phyloP scores from a whole-genome alignment of 2,888 invertebrate genomes.

The Stenodema calcarata region DNA sequence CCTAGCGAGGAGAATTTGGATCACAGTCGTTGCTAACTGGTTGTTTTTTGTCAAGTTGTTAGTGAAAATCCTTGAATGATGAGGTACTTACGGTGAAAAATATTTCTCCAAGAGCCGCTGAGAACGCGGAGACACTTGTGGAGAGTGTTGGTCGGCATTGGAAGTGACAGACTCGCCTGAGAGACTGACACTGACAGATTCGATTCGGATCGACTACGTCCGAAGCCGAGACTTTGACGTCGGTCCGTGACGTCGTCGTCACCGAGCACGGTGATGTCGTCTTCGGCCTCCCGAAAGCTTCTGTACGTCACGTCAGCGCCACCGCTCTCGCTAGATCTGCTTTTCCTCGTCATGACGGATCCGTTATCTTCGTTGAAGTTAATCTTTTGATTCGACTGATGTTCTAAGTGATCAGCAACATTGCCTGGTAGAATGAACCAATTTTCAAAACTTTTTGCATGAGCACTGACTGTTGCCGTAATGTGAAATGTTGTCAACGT shows the following conservation, averaged over 20 bases:
- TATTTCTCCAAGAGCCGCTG: conserved; percentile 81
- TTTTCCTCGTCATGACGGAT: conserved; percentile 28
- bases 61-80: no score
- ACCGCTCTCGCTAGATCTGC: not conserved
- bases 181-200: conserved; percentile 66
- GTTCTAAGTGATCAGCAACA: not conserved
- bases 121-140: conserved; percentile 77
- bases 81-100: conserved; percentile 75
- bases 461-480: no score
- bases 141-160: conserved; percentile 63
- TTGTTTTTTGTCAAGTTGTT: no score
- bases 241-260: conserved; percentile 53
- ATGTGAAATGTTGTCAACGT: no score
- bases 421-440: not conserved
- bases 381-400: not conserved
- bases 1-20: no score
- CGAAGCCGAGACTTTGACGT: conserved; percentile 62
- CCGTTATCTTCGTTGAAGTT: conserved; percentile 1
- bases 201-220: conserved; percentile 76
- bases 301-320: conserved; percentile 51
- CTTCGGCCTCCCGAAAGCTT: conserved; percentile 60
- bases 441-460: not conserved
- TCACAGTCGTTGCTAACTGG: no score
- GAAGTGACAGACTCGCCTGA: conserved; percentile 59
- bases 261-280: conserved; percentile 59